Evolutionary conservation across 2,797 vertebrate genomes (phyloP), one percentile per base, ranked within the genome.

Genomic region (Chelidonichthys spinosus): DNA sequence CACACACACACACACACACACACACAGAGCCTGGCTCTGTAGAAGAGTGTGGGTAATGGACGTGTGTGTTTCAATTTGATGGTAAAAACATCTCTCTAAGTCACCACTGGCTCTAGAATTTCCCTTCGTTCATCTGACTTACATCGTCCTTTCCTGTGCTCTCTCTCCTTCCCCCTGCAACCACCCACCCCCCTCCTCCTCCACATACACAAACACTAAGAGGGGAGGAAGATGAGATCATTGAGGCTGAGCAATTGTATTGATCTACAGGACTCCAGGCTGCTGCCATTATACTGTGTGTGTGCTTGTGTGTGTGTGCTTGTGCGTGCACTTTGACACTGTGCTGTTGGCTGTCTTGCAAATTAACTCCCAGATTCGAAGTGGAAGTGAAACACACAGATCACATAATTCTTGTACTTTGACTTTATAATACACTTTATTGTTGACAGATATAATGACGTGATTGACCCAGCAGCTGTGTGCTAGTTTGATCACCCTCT

Each of bases 161-260:
- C 74, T 40, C 60, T 46, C 17, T 50, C 53, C 42, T 42, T 56
- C 65, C 40, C 35, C 14, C 59, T 71, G 36, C 53, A 39, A 36
- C 61, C 64, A 52, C 64, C 6, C 53, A 44, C 59, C 2, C 61
- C 5, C 50, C 6, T 54, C 33, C 56, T n/a, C 56, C 11, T 25
- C 14, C 25, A 9, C 56, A 55, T 62, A 58, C 68, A 39, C 63
- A 58, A 58, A n/a, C 44, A 42, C 63, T 53, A 54, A 62, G n/a
- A 76, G 58, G 33, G 67, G 47, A 81, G 83, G 83, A 76, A 62
- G 85, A 90, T 93, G 89, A 92, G 86, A 79, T 93, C 89, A 90
- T 85, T 84, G 72, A 70, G 59, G 52, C 64, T 65, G 73, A 88
- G 80, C 63, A 65, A 79, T 87, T 78, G 50, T 84, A 92, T 92